These are phyloP conservation scores for Raphicerus campestris DNA, from an alignment of 2,113 vertebrate species.

Conservation along the genomic window DNA sequence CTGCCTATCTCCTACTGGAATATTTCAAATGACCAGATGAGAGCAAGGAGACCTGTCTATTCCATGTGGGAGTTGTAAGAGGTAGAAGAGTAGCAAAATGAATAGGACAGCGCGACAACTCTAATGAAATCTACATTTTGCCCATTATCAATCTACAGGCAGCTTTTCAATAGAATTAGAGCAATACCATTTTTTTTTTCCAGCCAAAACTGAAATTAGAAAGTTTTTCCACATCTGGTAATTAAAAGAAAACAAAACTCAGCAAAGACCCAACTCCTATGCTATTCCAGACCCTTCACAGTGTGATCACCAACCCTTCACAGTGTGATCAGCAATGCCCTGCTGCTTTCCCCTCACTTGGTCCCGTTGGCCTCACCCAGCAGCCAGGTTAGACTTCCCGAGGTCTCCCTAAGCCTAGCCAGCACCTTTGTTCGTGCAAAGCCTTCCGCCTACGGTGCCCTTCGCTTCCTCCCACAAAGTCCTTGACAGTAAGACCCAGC, in stretches of 20 bases:
- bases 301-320: not conserved
- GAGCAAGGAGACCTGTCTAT: not conserved
- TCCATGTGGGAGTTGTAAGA: not conserved
- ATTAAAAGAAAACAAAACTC: not conserved
- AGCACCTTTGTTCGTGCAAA: not conserved
- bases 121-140: not conserved
- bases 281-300: not conserved
- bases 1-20: not conserved
- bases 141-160: not conserved
- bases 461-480: not conserved
- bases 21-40: not conserved
- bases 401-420: not conserved
- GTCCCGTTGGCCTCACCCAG: not conserved
- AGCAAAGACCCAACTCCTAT: not conserved
- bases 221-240: not conserved
- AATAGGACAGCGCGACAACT: rapidly evolving
- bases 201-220: not conserved
- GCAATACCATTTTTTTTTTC: not conserved
- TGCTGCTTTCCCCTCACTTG: not conserved
- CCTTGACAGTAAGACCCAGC: not conserved
- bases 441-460: not conserved
- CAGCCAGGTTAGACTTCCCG: not conserved
- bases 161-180: not conserved
- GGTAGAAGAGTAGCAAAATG: too few relatives aligned
- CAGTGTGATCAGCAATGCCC: not conserved